Base-by-base conservation (phyloP, 2,113 vertebrate species). In the Lota lota region DNA sequence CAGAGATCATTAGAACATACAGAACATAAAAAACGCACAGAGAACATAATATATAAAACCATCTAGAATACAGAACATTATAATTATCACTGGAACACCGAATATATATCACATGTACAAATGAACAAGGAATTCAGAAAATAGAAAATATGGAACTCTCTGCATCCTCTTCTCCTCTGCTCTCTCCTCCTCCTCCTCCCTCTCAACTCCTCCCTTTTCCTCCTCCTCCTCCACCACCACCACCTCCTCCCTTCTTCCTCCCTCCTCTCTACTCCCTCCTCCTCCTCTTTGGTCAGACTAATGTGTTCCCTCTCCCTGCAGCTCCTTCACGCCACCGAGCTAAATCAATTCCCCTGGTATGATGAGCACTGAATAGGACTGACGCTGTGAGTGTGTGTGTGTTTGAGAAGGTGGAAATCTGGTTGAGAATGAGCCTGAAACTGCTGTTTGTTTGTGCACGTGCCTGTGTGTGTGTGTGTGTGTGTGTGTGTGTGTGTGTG, bases 211-310 rank as follows among this genome's bases (percentile, higher is more conserved):
- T 18, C 53, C 53, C 58, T 54, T 57, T 1, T 18, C 6, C 18
- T 17, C 7, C 28, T 33, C 28, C 4, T 33, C 17, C 51, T 5
- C 51, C 51, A 12, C 51, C 12, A 12, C 51, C 51, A 5, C 51
- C 12, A 5, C 24, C 5, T 28, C 24, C 50, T 2, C 11, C 2
- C 50, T 17, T 7, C 50, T 17, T 7, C 50, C 50, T 17, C 50
- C 50, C 50, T 7, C 50, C 50, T 60, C 58, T 60, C 2, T 20
- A 8, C 19, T 20, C 16, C 4, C 19, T 62, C 63, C 17, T 21
- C 40, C 61, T 59, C 47, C 70, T 57, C 21, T 14, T 70, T 70
- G 72, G 79, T 76, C 79, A 88, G 86, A 82, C 80, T 12, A 69
- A 59, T 62, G 72, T 82, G 54, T 70, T 56, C 28, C 22, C 40